phyloP scores from a whole-genome alignment of 1,140 invertebrate species.

The Zophobas atratus region DNA sequence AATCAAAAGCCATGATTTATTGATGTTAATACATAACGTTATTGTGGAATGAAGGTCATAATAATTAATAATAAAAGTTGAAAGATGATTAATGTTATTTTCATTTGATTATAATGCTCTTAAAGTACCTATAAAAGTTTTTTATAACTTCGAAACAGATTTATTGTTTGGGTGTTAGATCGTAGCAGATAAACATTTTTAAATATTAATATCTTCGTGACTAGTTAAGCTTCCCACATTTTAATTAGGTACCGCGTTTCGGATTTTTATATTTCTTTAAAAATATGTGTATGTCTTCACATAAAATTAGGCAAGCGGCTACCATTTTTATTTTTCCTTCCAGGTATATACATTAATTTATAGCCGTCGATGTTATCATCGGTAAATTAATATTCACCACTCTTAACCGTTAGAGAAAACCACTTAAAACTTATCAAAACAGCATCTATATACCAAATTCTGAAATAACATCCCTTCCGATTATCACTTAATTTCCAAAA shows the following conservation, averaged over 20 bases:
- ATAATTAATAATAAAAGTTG: constrained; percentile 42
- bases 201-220: constrained; percentile 31
- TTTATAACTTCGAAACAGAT: constrained; percentile 24
- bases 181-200: constrained; percentile 31
- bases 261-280: constrained; percentile 8
- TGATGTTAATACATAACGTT: constrained; percentile 36
- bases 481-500: constrained; percentile 24
- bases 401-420: not conserved
- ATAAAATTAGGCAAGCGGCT: constrained; percentile 14
- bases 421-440: not conserved
- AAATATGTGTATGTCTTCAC: constrained; percentile 2
- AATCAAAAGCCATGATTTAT: constrained; percentile 36
- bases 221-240: constrained; percentile 22
- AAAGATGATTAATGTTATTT: constrained; percentile 43
- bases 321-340: constrained; percentile 25
- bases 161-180: constrained; percentile 28
- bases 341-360: not conserved
- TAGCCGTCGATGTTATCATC: not conserved
- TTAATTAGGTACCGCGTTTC: constrained; percentile 28
- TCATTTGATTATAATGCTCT: constrained; percentile 42
- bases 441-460: not conserved
- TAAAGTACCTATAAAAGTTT: constrained; percentile 39
- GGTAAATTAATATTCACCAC: constrained; percentile 7
- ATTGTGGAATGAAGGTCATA: constrained; percentile 39
- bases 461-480: not conserved